Percentiles rank a stretch among this genome's conserved stretches.
Conservation (phyloP, 2,113 vertebrate species). For the Gadus macrocephalus region DNA sequence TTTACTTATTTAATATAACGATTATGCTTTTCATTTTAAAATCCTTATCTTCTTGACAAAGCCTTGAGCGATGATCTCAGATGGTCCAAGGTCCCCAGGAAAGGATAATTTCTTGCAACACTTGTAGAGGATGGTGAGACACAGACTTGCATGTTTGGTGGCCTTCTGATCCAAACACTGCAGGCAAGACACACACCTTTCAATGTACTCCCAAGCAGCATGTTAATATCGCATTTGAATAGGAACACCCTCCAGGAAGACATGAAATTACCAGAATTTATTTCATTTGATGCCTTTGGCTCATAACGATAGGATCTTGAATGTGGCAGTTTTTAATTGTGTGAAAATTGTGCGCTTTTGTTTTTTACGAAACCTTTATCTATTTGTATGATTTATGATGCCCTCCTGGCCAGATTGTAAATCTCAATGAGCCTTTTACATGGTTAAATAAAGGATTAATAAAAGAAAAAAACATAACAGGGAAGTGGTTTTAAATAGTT, state of each 20-base stretch:
- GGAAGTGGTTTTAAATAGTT: neutral
- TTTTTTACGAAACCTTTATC: too few species aligned
- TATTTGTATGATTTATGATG: too few species aligned
- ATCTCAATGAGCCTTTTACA: too few species aligned
- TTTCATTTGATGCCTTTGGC: too few species aligned
- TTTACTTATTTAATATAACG: neutral
- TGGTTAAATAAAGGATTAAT: too few species aligned
- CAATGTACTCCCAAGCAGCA: neutral
- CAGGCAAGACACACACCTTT: constrained; percentile 30
- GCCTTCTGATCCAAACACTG: constrained; percentile 81
- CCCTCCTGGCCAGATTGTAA: too few species aligned
- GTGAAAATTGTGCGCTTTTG: too few species aligned
- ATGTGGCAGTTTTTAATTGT: too few species aligned
- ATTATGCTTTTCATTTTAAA: neutral
- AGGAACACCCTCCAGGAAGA: neutral
- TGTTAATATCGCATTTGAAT: neutral
- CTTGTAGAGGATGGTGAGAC: constrained; percentile 76
- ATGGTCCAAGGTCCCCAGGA: constrained; percentile 74
- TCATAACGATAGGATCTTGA: too few species aligned
- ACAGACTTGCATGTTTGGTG: constrained; percentile 64
- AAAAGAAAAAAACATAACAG: neutral
- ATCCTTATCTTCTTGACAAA: constrained; percentile 92
- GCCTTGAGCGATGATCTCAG: constrained; percentile 74
- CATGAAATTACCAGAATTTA: too few species aligned
- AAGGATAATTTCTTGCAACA: constrained; percentile 74